Evolutionary conservation across 2,888 invertebrate genomes (phyloP), one percentile per base, ranked within the genome.

Genomic region (Liopterus haemorrhoidalis): DNA sequence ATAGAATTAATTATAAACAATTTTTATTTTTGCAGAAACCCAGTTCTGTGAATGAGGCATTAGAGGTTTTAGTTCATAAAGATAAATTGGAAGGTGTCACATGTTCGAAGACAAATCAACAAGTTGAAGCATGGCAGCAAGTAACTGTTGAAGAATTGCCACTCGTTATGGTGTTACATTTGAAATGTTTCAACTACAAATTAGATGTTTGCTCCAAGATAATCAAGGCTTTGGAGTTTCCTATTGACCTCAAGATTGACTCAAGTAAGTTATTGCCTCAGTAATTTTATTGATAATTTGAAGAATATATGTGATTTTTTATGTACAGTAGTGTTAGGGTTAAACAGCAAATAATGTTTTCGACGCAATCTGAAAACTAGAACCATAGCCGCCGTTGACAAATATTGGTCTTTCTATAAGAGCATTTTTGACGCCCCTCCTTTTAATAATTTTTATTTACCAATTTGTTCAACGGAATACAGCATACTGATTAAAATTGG

Each of bases 171-270:
- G 79, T 96, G 56, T 71, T 96, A 54, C 95, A 96, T 67, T 76
- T 96, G 46, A 96, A 96, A 69, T 89, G 92, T 71, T 95, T 96
- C 71, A 89, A 94, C 64, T 85, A 90, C 56, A 83, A 86, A 60
- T 56, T 68, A 30, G 88, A 92, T 52, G 91, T 90, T 12, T 87
- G 89, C 65, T 88, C 90, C 41, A 96, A 96, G 70, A 86, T 95
- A 44, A 74, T 90, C 50, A 96, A 95, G 71, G 84, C 82, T 49
- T 79, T 96, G 11, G 90, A 92, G 59, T 94, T 90, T 66, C 85
- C 88, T 0, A 77, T 92, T 40, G 90, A 92, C 65, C 72, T 93
- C 44, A 92, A 92, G 72, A 81, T 95, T 55, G 90, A 91, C 76
- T 78, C 82, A 56, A 86, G 87, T 85, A 70, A 78, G 82, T 78